Conservation (phyloP, 2,797 vertebrate genomes). For the Darevskia mixta region DNA sequence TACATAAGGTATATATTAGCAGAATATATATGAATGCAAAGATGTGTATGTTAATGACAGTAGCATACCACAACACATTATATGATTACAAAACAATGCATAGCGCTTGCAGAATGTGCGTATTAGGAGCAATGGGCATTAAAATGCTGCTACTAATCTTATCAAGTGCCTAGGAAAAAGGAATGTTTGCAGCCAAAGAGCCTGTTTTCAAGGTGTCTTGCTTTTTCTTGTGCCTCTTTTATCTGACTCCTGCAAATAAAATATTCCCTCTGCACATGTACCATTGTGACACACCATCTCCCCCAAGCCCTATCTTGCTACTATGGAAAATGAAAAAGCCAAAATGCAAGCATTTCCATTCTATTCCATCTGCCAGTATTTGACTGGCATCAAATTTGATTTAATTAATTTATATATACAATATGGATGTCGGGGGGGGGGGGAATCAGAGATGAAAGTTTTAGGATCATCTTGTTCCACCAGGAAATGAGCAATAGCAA, state of each 20-base stretch:
- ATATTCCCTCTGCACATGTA: neutral
- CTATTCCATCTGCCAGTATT: neutral
- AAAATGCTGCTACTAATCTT: neutral
- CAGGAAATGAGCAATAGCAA: neutral
- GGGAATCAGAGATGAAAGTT: neutral
- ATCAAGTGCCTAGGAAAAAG: neutral
- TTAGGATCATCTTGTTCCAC: neutral
- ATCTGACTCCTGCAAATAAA: rapidly evolving
- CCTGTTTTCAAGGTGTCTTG: neutral
- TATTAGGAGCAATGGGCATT: no score
- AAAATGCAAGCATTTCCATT: neutral
- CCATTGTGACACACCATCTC: neutral
- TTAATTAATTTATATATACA: neutral
- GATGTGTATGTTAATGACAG: no score
- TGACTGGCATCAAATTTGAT: neutral
- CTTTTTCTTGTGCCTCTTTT: neutral
- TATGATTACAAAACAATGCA: no score
- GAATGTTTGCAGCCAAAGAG: neutral
- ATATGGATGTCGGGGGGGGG: neutral
- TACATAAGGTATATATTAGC: no score
- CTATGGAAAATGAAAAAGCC: neutral
- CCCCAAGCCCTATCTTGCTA: conserved; percentile 13
- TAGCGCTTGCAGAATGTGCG: no score
- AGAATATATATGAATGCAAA: no score
- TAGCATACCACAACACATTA: no score